phyloP scores from a whole-genome alignment of 1,140 invertebrate genomes.

The Drosophila ercepeae region DNA sequence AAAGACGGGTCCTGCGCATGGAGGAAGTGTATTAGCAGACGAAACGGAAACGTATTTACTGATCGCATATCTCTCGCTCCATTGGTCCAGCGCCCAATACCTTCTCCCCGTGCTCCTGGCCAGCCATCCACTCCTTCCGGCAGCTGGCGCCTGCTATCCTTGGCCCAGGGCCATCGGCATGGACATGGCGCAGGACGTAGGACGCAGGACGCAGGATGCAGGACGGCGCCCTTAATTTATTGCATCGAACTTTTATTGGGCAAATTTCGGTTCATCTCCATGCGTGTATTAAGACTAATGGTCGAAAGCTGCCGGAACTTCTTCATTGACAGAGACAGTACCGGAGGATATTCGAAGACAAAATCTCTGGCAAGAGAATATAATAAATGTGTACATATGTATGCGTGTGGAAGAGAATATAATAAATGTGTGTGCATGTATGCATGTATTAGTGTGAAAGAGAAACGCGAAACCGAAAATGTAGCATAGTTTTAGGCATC shows the following conservation, averaged over 20 bases:
- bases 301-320: slow-evolving; percentile 64
- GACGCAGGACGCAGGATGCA: neutral
- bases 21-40: slow-evolving; percentile 73
- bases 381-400: neutral
- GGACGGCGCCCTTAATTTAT: slow-evolving; percentile 70
- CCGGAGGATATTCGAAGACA: slow-evolving; percentile 26
- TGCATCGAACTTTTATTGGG: slow-evolving; percentile 83
- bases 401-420: neutral
- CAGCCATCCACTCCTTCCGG: slow-evolving; percentile 4
- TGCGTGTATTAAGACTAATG: slow-evolving; percentile 83
- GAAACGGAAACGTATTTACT: slow-evolving; percentile 76
- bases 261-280: slow-evolving; percentile 80
- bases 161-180: slow-evolving; percentile 44
- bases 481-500: slow-evolving; percentile 21
- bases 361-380: slow-evolving; percentile 18
- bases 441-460: too few species aligned
- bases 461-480: too few species aligned
- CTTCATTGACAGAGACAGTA: slow-evolving; percentile 64
- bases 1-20: slow-evolving; percentile 34
- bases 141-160: slow-evolving; percentile 36
- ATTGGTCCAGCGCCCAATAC: slow-evolving; percentile 17
- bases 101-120: slow-evolving; percentile 2
- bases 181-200: slow-evolving; percentile 46
- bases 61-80: slow-evolving; percentile 59
- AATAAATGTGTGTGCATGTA: too few species aligned